phyloP scores from a whole-genome alignment of 2,888 invertebrate genomes.

The Electrophaes corylata region DNA sequence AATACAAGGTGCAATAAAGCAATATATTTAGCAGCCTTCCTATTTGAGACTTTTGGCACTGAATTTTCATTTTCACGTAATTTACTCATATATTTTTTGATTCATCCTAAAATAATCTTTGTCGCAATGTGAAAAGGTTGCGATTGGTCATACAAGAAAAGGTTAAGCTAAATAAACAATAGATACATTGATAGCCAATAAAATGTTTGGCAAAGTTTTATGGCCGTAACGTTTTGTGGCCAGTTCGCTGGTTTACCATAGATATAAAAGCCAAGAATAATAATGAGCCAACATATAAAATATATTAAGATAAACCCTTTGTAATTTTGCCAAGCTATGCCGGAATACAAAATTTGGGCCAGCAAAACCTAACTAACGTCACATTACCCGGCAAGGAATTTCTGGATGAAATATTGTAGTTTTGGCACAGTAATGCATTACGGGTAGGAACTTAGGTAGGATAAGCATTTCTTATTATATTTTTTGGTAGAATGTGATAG shows the following conservation, averaged over 20 bases:
- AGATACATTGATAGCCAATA: slow-evolving; percentile 64
- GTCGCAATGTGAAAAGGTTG: slow-evolving; percentile 41
- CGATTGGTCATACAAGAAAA: slow-evolving; percentile 43
- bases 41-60: slow-evolving; percentile 45
- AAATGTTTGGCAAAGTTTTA: slow-evolving; percentile 62
- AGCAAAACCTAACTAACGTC: slow-evolving; percentile 33
- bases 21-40: slow-evolving; percentile 52
- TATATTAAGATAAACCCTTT: slow-evolving; percentile 36
- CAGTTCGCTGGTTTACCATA: slow-evolving; percentile 44
- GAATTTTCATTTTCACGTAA: slow-evolving; percentile 46
- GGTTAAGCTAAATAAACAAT: slow-evolving; percentile 65
- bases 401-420: slow-evolving; percentile 27
- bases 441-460: not conserved
- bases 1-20: slow-evolving; percentile 74
- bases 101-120: slow-evolving; percentile 33
- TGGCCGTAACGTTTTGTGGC: slow-evolving; percentile 50
- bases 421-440: slow-evolving; percentile 1
- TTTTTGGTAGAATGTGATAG: not conserved
- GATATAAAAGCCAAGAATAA: slow-evolving; percentile 42
- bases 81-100: slow-evolving; percentile 42
- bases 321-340: slow-evolving; percentile 33
- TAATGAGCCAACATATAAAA: slow-evolving; percentile 36
- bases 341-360: slow-evolving; percentile 33
- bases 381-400: slow-evolving; percentile 32
- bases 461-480: not conserved